A percentile compares a stretch with the other conserved stretches of the same genome.
These are phyloP conservation scores for Bovichtus diacanthus DNA, from an alignment of 2,797 vertebrate species.

Conservation along the genomic window DNA sequence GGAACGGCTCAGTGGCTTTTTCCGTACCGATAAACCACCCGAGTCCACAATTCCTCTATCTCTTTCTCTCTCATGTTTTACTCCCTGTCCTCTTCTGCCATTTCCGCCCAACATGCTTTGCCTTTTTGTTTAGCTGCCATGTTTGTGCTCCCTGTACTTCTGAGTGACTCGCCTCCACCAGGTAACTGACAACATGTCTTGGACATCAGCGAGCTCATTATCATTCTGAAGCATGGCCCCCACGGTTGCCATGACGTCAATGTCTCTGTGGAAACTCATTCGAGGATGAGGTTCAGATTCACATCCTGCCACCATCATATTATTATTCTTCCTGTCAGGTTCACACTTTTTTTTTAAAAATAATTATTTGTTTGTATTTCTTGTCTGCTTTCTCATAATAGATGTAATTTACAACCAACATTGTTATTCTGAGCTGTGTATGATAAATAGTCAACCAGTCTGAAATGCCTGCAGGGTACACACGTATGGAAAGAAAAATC, in stretches of 20 bases:
- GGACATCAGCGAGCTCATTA: conserved; percentile 62
- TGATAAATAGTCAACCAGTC: conserved; percentile 21
- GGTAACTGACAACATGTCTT: conserved; percentile 62
- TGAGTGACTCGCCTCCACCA: conserved; percentile 62
- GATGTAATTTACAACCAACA: conserved; percentile 40
- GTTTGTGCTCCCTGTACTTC: conserved; percentile 6
- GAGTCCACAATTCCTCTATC: conserved; percentile 31
- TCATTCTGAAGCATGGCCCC: conserved; percentile 64
- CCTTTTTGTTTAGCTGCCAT: conserved; percentile 26
- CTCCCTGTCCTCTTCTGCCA: neutral
- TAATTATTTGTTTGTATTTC: conserved; percentile 30
- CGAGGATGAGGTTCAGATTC: conserved; percentile 60
- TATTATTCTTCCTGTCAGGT: conserved; percentile 51
- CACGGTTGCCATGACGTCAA: conserved; percentile 74
- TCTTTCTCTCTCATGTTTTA: conserved; percentile 19
- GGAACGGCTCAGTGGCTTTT: conserved; percentile 61
- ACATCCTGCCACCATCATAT: conserved; percentile 35
- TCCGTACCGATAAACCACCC: conserved; percentile 59
- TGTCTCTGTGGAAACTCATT: conserved; percentile 71
- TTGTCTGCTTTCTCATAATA: conserved; percentile 29
- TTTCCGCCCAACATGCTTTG: conserved; percentile 19
- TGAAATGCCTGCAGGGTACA: conserved; percentile 45
- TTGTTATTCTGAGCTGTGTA: conserved; percentile 20
- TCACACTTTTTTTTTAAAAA: conserved; percentile 42
- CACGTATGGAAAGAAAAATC: conserved; percentile 22